These are phyloP conservation scores for Crotalus viridis DNA, from an alignment of 2,113 vertebrate species.

Conservation along the genomic window DNA sequence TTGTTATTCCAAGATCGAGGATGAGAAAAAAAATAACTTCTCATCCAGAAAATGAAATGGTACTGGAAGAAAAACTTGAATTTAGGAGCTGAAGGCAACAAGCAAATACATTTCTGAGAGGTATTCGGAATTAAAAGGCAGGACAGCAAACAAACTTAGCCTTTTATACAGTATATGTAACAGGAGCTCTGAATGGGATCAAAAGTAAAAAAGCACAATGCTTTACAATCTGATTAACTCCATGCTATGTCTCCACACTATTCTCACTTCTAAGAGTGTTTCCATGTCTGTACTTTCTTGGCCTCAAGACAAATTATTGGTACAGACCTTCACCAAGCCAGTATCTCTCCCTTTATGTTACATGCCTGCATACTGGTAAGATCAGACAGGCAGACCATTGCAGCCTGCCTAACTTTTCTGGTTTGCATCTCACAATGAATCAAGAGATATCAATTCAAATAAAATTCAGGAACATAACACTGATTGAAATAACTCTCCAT, in stretches of 20 bases:
- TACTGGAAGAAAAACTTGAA: neutral
- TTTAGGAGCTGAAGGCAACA: neutral
- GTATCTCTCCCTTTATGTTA: neutral
- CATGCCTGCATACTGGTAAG: neutral
- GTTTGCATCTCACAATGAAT: neutral
- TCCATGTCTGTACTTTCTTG: neutral
- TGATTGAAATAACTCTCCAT: neutral
- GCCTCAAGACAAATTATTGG: neutral
- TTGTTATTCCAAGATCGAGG: neutral
- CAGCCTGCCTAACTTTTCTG: neutral
- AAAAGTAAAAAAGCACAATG: neutral
- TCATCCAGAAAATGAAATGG: neutral
- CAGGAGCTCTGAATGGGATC: neutral
- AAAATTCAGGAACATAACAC: neutral
- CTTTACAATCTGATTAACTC: neutral
- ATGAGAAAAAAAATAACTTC: neutral
- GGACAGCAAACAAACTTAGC: no score
- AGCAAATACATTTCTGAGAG: neutral
- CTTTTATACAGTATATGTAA: neutral
- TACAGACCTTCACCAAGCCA: neutral
- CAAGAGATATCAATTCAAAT: neutral
- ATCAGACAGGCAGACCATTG: neutral
- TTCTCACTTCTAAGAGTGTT: neutral
- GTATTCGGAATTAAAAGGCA: neutral
- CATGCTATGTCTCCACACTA: neutral